phyloP scores from a whole-genome alignment of 2,113 vertebrate species.

The Vulpes lagopus region DNA sequence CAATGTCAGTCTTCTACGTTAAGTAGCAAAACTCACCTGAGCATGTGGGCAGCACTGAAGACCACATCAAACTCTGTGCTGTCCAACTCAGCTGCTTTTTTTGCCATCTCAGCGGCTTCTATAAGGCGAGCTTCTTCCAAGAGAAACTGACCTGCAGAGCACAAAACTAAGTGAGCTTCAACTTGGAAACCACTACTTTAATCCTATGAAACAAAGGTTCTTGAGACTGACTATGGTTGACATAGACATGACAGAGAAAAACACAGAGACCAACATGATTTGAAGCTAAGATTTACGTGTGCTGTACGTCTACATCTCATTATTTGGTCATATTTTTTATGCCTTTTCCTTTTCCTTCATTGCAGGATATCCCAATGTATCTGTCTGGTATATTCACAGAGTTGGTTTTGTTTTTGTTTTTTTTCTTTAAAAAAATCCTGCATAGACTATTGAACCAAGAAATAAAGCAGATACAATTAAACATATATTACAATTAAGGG shows the following conservation, averaged over 20 bases:
- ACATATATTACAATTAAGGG: background rate
- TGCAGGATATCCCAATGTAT: background rate
- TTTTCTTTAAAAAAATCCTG: background rate
- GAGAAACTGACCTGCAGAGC: conserved; percentile 96
- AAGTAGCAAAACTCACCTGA: conserved; percentile 90
- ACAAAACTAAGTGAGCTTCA: background rate
- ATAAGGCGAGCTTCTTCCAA: conserved; percentile 95
- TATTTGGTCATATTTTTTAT: background rate
- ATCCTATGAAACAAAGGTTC: background rate
- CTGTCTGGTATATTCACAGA: background rate
- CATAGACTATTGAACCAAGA: background rate
- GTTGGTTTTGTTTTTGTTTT: background rate
- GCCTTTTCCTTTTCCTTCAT: conserved; percentile 17
- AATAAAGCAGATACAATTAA: background rate
- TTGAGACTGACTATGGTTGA: too few species aligned
- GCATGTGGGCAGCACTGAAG: conserved; percentile 99
- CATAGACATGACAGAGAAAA: conserved; percentile 8
- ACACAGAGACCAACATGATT: background rate
- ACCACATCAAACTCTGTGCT: conserved; percentile 97
- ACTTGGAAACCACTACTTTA: background rate
- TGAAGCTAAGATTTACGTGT: background rate
- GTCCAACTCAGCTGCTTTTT: conserved; percentile 96
- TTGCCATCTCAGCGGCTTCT: conserved; percentile 99
- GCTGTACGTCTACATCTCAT: background rate
- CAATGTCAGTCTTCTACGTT: background rate